These are phyloP conservation scores for Cacatua alba DNA, from an alignment of 2,113 vertebrate genomes.

Conservation along the genomic window DNA sequence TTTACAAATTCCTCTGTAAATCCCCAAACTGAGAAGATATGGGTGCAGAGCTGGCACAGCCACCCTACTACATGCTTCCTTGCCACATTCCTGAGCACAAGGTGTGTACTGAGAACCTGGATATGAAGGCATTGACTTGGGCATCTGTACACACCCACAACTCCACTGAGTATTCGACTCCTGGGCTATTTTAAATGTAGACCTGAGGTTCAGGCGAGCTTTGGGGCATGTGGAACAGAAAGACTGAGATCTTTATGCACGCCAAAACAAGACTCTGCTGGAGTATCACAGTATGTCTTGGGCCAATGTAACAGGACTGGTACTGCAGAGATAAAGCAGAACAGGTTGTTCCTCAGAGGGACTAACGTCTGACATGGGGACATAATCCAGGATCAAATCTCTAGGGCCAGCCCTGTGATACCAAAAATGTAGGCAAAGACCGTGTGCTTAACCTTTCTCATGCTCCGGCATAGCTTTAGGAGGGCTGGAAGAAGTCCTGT, in stretches of 20 bases:
- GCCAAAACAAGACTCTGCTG: neutral
- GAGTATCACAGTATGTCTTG: neutral
- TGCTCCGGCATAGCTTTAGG: neutral
- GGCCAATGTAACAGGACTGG: neutral
- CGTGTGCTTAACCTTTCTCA: neutral
- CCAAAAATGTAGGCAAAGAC: neutral
- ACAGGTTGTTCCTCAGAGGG: neutral
- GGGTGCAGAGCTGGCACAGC: neutral
- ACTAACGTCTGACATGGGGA: neutral
- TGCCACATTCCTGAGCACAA: neutral
- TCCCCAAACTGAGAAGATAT: neutral
- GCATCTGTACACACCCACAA: fast-evolving
- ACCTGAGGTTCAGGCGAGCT: neutral
- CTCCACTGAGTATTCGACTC: neutral
- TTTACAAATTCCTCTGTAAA: neutral
- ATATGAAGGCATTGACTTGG: neutral
- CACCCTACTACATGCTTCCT: neutral
- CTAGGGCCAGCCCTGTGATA: neutral
- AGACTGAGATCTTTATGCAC: neutral
- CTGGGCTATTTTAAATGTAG: neutral
- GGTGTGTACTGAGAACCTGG: neutral
- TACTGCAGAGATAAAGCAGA: neutral
- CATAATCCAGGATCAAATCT: neutral
- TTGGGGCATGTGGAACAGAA: neutral
- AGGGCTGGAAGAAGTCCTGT: neutral